Percentiles rank a stretch among this genome's conserved stretches.
phyloP scores from a whole-genome alignment of 2,888 invertebrate genomes.

The Brenthis hecate region DNA sequence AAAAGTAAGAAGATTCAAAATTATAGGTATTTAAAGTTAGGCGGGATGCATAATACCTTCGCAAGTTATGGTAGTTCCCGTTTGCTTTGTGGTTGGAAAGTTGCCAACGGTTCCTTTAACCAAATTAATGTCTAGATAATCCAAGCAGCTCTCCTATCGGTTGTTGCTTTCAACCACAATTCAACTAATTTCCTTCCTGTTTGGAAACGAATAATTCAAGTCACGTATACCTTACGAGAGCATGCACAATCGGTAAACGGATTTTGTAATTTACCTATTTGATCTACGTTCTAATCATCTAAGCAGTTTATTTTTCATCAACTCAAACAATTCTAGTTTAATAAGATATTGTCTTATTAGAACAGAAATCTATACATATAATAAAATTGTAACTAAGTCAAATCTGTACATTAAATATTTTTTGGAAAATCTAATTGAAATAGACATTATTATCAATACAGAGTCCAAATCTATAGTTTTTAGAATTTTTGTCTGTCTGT shows the following conservation, averaged over 20 bases:
- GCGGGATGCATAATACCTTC: conserved; percentile 18
- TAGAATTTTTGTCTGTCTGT: no score
- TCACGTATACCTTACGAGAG: neutral
- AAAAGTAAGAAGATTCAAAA: neutral
- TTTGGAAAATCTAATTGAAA: no score
- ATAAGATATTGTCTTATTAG: no score
- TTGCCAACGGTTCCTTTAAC: conserved; percentile 38
- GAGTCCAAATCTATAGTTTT: no score
- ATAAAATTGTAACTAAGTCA: no score
- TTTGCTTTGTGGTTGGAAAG: conserved; percentile 36
- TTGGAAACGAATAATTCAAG: conserved; percentile 18
- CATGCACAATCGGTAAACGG: conserved; percentile 3
- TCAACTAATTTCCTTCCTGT: conserved; percentile 30
- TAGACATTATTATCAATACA: no score
- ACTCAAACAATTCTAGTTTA: no score
- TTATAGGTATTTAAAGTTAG: conserved; percentile 12
- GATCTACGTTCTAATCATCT: neutral
- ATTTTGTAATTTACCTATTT: conserved; percentile 20
- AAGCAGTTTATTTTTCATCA: no score
- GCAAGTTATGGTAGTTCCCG: conserved; percentile 22
- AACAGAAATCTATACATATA: no score
- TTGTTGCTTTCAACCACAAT: conserved; percentile 26
- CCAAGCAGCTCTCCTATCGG: conserved; percentile 30
- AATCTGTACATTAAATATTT: no score
- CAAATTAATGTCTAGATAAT: conserved; percentile 36